Conservation (phyloP, 2,113 vertebrate genomes). For the Oreochromis aureus region DNA sequence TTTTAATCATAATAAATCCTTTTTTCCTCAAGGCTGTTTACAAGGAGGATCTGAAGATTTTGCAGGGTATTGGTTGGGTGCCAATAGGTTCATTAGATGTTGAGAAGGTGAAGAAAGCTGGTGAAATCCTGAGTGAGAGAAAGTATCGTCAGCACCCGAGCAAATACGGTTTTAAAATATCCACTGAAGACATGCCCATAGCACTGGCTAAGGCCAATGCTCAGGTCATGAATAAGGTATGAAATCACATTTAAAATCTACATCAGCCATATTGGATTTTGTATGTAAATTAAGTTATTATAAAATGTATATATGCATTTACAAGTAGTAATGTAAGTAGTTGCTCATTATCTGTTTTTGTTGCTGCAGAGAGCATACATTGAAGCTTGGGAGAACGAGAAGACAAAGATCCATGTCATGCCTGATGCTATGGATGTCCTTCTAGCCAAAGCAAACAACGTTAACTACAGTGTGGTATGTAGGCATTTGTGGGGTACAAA, state of each 20-base stretch:
- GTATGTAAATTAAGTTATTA: not conserved
- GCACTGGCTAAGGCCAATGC: slow-evolving; percentile 79
- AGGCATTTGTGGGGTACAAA: not conserved
- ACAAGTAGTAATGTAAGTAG: not conserved
- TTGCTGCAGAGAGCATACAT: slow-evolving; percentile 3
- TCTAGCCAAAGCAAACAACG: slow-evolving; percentile 81
- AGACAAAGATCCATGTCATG: too few relatives aligned
- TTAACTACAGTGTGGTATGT: slow-evolving; percentile 76
- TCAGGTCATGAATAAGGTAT: slow-evolving; percentile 78
- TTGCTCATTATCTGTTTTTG: not conserved
- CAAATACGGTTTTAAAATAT: slow-evolving; percentile 70
- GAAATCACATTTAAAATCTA: rapidly evolving
- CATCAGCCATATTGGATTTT: rapidly evolving
- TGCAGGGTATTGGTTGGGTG: slow-evolving; percentile 81
- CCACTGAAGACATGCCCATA: slow-evolving; percentile 76
- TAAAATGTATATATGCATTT: not conserved
- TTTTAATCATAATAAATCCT: not conserved
- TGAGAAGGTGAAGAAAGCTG: slow-evolving; percentile 74
- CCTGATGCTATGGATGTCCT: slow-evolving; percentile 78
- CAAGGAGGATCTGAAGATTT: slow-evolving; percentile 73
- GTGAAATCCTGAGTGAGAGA: slow-evolving; percentile 71
- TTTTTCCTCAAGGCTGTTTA: slow-evolving; percentile 69
- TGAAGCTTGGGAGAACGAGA: rapidly evolving
- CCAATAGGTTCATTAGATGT: slow-evolving; percentile 80
- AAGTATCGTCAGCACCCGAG: slow-evolving; percentile 79